phyloP scores from a whole-genome alignment of 1,140 invertebrate species.

The Calliphora vicina region DNA sequence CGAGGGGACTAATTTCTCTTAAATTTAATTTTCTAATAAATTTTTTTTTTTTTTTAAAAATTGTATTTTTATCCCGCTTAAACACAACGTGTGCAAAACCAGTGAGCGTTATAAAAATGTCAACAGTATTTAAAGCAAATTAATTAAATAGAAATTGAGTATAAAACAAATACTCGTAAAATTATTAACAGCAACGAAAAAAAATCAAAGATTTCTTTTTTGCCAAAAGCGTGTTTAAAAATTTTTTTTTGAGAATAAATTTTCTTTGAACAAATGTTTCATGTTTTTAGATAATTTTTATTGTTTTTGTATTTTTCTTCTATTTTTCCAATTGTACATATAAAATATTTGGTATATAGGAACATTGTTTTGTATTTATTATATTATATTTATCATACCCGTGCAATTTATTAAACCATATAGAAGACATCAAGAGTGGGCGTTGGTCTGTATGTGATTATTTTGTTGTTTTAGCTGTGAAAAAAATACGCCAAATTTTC shows the following conservation, averaged over 20 bases:
- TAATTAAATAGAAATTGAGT: not conserved
- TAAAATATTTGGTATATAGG: no score
- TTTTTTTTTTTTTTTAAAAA: no score
- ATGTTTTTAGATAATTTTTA: not conserved
- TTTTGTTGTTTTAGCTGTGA: not conserved
- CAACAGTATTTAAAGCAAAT: constrained; percentile 3
- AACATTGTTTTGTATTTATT: not conserved
- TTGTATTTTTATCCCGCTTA: not conserved
- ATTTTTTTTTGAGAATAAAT: not conserved
- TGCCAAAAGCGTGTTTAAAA: not conserved
- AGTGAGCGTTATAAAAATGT: not conserved
- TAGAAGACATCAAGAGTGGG: not conserved
- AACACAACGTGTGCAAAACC: not conserved
- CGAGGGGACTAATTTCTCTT: not conserved
- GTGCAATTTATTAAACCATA: not conserved
- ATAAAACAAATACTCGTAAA: not conserved
- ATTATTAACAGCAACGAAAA: not conserved
- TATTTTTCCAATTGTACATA: no score
- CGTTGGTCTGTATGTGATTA: not conserved
- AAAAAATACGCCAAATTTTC: not conserved
- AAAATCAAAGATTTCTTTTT: not conserved
- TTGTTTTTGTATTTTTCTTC: not conserved
- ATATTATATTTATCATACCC: not conserved
- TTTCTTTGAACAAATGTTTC: not conserved
- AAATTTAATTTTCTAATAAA: not conserved